A percentile compares a stretch with the other conserved stretches of the same genome.
These are phyloP conservation scores for Steinernema khuongi DNA, from an alignment of 1,140 invertebrate species.

Conservation along the genomic window DNA sequence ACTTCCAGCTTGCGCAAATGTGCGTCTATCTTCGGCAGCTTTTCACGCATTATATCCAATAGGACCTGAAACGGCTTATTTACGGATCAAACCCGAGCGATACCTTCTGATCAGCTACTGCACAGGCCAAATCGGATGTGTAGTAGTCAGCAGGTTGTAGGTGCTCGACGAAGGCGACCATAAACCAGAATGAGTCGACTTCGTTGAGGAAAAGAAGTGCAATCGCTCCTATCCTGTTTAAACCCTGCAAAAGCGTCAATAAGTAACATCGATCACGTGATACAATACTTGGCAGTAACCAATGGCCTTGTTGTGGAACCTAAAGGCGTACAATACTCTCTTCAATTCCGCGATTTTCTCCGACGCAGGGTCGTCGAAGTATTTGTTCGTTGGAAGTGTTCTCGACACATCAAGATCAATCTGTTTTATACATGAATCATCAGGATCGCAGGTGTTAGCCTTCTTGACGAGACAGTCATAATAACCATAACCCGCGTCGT, in stretches of 20 bases:
- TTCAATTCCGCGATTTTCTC: conserved; percentile 32
- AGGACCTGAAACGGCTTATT: conserved; percentile 58
- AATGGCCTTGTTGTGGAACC: conserved; percentile 36
- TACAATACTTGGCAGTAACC: conserved; percentile 38
- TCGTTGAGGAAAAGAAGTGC: conserved; percentile 64
- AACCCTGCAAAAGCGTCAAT: conserved; percentile 59
- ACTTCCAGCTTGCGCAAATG: conserved; percentile 62
- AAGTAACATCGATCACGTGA: neutral
- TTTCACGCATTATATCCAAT: conserved; percentile 64
- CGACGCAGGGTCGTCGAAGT: conserved; percentile 35
- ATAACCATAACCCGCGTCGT: conserved; percentile 36
- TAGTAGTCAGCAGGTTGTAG: conserved; percentile 65
- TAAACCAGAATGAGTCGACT: conserved; percentile 66
- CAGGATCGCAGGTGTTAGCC: conserved; percentile 16
- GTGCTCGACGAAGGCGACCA: conserved; percentile 64
- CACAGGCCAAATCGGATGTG: conserved; percentile 61
- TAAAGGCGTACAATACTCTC: conserved; percentile 36
- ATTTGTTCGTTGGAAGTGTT: conserved; percentile 41
- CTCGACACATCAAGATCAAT: conserved; percentile 38
- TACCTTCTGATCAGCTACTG: conserved; percentile 63
- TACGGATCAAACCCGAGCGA: conserved; percentile 2
- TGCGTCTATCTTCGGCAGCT: conserved; percentile 61
- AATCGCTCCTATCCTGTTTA: conserved; percentile 65
- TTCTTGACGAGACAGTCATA: conserved; percentile 35
- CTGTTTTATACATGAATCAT: conserved; percentile 39